phyloP scores from a whole-genome alignment of 1,140 invertebrate species.

The Heliconius hermathena region DNA sequence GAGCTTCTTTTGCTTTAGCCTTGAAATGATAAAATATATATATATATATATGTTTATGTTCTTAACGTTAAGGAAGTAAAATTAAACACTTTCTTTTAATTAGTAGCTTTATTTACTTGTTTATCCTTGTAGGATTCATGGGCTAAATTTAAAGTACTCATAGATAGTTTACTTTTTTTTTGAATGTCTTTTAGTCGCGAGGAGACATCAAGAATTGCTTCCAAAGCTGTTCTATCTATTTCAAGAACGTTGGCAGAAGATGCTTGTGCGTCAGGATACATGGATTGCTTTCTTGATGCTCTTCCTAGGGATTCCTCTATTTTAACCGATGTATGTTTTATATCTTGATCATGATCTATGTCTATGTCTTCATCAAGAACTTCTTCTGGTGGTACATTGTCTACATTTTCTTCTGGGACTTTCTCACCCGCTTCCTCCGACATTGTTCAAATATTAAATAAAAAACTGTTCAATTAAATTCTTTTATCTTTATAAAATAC shows the following conservation, averaged over 20 bases:
- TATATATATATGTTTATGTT: slow-evolving; percentile 5
- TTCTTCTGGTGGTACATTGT: slow-evolving; percentile 32
- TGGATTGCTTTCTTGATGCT: slow-evolving; percentile 45
- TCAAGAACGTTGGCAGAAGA: slow-evolving; percentile 44
- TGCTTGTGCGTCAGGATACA: slow-evolving; percentile 30
- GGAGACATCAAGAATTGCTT: slow-evolving; percentile 72
- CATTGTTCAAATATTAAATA: slow-evolving; percentile 42
- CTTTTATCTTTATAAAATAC: neutral
- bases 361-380: slow-evolving; percentile 30
- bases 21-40: slow-evolving; percentile 49
- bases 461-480: neutral
- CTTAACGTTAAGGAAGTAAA: slow-evolving; percentile 26
- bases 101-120: slow-evolving; percentile 64
- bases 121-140: slow-evolving; percentile 78
- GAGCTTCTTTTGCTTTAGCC: slow-evolving; percentile 81
- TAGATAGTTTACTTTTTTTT: slow-evolving; percentile 68
- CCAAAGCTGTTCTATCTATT: slow-evolving; percentile 68
- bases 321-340: slow-evolving; percentile 52
- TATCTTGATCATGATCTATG: slow-evolving; percentile 44
- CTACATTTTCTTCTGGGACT: slow-evolving; percentile 36
- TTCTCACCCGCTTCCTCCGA: slow-evolving; percentile 46
- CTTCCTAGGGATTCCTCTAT: slow-evolving; percentile 51
- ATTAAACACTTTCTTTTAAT: slow-evolving; percentile 39
- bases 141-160: slow-evolving; percentile 66
- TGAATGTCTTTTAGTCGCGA: slow-evolving; percentile 67